A percentile compares a stretch with the other conserved stretches of the same genome.
Conservation (phyloP, 2,797 vertebrate species). For the Peromyscus aztecus region DNA sequence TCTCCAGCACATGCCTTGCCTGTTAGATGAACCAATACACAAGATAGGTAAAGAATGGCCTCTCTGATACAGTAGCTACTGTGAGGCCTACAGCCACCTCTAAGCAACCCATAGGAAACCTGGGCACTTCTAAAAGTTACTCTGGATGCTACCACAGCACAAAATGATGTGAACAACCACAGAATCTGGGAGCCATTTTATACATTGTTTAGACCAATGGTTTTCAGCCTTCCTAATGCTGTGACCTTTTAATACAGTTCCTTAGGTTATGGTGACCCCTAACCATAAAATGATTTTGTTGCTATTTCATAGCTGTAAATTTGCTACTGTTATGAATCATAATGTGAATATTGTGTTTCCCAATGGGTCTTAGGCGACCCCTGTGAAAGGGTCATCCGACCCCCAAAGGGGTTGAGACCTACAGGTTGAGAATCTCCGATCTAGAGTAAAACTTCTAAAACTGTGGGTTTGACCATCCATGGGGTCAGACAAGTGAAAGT, state of each 20-base stretch:
- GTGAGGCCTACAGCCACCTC: background rate
- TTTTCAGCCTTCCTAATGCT: background rate
- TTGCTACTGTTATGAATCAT: background rate
- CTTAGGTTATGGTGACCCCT: background rate
- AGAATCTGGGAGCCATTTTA: background rate
- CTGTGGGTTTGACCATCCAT: no score
- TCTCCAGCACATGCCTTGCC: background rate
- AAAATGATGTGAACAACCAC: background rate
- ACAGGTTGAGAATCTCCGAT: background rate
- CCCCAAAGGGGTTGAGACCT: background rate
- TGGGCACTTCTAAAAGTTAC: background rate
- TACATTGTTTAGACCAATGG: background rate
- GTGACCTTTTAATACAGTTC: background rate
- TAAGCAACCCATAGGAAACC: background rate
- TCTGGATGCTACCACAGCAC: background rate
- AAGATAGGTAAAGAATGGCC: background rate
- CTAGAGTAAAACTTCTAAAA: background rate
- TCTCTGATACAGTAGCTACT: background rate
- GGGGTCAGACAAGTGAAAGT: background rate
- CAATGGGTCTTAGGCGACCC: background rate
- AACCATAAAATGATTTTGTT: background rate
- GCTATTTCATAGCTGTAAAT: background rate
- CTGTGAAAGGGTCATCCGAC: background rate
- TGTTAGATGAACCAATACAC: background rate
- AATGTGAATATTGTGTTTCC: background rate